phyloP scores from a whole-genome alignment of 2,113 vertebrate species.

The Rhynchopsitta pachyrhyncha region DNA sequence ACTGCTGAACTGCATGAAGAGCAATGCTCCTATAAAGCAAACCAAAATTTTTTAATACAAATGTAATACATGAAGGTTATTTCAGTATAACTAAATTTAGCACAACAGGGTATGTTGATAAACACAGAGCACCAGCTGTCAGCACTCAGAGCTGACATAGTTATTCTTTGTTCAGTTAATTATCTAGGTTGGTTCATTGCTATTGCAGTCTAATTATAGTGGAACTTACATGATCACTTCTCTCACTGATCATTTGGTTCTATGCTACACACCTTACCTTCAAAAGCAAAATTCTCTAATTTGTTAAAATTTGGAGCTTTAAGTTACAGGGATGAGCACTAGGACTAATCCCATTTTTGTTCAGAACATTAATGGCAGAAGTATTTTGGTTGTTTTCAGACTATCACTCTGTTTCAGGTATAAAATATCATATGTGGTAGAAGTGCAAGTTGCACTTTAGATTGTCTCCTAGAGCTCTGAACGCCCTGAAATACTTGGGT shows the following conservation, averaged over 20 bases:
- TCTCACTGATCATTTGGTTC: not conserved
- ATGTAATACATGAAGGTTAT: not conserved
- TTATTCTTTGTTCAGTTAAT: conserved; percentile 40
- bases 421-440: not conserved
- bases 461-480: not conserved
- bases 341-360: not conserved
- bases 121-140: conserved; percentile 42
- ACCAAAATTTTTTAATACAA: not conserved
- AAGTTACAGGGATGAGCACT: not conserved
- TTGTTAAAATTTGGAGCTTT: not conserved
- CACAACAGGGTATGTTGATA: conserved; percentile 19
- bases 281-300: not conserved
- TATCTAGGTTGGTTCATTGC: conserved; percentile 9
- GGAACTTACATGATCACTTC: not conserved
- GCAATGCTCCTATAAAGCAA: not conserved
- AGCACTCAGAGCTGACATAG: not conserved
- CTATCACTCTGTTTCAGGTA: not conserved
- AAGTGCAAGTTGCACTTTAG: not conserved
- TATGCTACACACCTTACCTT: not conserved
- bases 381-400: not conserved
- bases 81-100: not conserved
- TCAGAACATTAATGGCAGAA: not conserved
- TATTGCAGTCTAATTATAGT: not conserved
- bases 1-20: not conserved
- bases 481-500: not conserved